Evolutionary conservation across 23 tunicate genomes (phyloP).

Genomic region (Botrylloides violaceus): DNA sequence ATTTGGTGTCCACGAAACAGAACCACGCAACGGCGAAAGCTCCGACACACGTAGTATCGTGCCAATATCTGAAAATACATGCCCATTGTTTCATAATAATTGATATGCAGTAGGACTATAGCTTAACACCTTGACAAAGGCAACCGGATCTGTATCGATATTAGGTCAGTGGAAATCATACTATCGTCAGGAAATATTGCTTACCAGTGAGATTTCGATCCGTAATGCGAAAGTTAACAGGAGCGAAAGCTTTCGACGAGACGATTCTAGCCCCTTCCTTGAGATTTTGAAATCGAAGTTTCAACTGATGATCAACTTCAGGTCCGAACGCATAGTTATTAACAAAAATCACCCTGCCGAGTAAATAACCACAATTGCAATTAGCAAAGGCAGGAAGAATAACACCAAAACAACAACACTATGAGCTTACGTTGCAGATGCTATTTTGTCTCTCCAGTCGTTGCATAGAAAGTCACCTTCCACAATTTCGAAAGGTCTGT

Average conservation of each 20-base stretch:
- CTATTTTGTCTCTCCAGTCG: constrained; percentile 53
- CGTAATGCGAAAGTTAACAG: constrained; percentile 74
- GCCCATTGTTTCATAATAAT: neutral
- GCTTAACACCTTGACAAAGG: neutral
- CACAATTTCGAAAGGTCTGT: constrained; percentile 62
- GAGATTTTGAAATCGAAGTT: constrained; percentile 64
- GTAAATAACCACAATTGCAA: neutral
- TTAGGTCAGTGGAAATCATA: neutral
- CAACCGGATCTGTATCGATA: neutral
- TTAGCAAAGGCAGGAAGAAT: neutral
- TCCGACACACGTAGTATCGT: constrained; percentile 69
- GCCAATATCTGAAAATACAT: constrained; percentile 53
- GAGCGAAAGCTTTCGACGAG: constrained; percentile 91
- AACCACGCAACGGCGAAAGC: constrained; percentile 70
- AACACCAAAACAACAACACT: neutral
- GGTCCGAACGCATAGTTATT: constrained; percentile 98
- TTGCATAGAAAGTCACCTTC: constrained; percentile 74
- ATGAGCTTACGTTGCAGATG: constrained; percentile 57
- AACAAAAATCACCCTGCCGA: constrained; percentile 77
- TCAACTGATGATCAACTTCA: constrained; percentile 86
- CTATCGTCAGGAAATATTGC: neutral
- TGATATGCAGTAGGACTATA: neutral
- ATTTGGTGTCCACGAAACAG: constrained; percentile 92
- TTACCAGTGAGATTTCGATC: constrained; percentile 84
- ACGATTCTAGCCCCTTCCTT: constrained; percentile 85